These are phyloP conservation scores for Solea solea DNA, from an alignment of 2,113 vertebrate species.

Conservation along the genomic window DNA sequence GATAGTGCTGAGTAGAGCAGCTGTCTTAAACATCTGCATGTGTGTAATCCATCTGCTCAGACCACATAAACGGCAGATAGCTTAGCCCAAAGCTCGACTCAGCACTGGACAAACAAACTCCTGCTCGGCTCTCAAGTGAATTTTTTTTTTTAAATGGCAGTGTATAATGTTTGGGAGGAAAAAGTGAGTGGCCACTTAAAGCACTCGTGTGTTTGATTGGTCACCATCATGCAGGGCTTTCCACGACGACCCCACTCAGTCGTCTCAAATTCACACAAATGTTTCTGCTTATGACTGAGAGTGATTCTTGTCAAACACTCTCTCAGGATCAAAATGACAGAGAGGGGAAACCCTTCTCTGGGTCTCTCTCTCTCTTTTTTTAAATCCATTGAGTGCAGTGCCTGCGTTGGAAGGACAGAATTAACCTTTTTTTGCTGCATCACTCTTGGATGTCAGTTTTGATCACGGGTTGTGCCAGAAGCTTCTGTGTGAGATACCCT, in stretches of 20 bases:
- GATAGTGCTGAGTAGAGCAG: conserved; percentile 62
- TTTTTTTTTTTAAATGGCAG: conserved; percentile 21
- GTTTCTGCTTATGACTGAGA: conserved; percentile 41
- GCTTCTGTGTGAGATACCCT: conserved; percentile 18
- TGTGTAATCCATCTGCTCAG: no score
- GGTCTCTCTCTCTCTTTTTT: conserved; percentile 23
- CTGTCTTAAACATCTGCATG: conserved; percentile 63
- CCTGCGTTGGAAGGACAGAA: conserved; percentile 11
- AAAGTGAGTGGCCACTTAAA: conserved; percentile 41
- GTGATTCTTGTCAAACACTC: conserved; percentile 39
- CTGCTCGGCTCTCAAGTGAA: conserved; percentile 4
- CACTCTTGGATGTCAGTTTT: conserved; percentile 42
- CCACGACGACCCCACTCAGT: conserved; percentile 26
- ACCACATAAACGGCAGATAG: conserved; percentile 60
- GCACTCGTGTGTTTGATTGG: conserved; percentile 45
- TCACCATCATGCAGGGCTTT: conserved; percentile 42
- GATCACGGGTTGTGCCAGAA: conserved; percentile 26
- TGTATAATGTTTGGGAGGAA: conserved; percentile 1
- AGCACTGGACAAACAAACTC: conserved; percentile 3
- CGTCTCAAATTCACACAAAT: conserved; percentile 41
- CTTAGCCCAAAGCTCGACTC: conserved; percentile 41
- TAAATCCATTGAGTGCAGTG: conserved; percentile 41
- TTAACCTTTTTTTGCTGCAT: conserved; percentile 28
- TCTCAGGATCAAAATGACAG: conserved; percentile 39
- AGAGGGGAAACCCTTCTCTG: conserved; percentile 16